Evolutionary conservation across 2,113 vertebrate species (phyloP), one percentile per base, ranked within the genome.

Genomic region (Heteronetta atricapilla): DNA sequence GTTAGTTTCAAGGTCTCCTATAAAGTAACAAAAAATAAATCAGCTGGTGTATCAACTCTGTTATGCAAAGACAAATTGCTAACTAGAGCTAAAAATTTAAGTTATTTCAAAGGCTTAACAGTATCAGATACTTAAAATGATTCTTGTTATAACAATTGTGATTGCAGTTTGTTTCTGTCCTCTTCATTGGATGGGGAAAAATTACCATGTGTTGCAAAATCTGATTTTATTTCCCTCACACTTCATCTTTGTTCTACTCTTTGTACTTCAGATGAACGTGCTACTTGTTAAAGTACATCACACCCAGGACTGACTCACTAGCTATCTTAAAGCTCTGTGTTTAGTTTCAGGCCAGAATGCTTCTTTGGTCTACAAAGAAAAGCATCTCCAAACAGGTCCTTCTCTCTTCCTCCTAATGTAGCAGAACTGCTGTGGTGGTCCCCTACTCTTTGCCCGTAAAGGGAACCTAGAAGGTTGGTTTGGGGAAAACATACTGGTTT

Each of bases 31-130:
- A 56, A 59, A 91, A 73, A 78, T 3, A 68, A 64, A 67, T 33
- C 20, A 60, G 16, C 55, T 23, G 8, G 5, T 50, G 17, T 68
- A 81, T 28, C 31, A 59, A 53, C 19, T 28, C 60, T 68, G n/a
- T 17, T 25, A 46, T 19, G 48, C 31, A 73, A 53, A 56, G 34
- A 69, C 42, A 84, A 69, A 77, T 64, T 1, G 55, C 20, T 40
- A 48, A 73, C 14, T 68, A 20, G 10, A 50, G 52, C 36, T 73
- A 55, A 62, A 67, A 14, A 22, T 53, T 42, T 44, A 73, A 58
- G 15, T 62, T 2, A 26, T 93, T 94, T 95, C 67, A 89, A 79
- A 85, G 79, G 83, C 74, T 70, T 74, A 25, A 26, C 90, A 88
- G 50, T 64, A 13, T 3, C 34, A 82, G 40, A 38, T 67, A 66